Conservation (phyloP, 2,888 invertebrate species). For the Cinara cedri region DNA sequence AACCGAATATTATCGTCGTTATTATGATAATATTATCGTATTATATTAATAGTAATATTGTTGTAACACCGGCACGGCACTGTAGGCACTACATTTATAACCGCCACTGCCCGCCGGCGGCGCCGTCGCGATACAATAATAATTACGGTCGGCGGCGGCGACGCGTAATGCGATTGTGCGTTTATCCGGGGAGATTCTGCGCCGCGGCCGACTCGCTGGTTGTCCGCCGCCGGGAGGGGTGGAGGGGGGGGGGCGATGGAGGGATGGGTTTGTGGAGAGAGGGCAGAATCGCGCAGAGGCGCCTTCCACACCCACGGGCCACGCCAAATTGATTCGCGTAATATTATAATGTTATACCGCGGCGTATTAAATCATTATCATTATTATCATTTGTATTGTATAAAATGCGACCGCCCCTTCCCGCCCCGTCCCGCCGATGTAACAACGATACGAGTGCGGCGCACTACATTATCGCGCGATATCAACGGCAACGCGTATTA, state of each 20-base stretch:
- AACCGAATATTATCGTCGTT: constrained; percentile 39
- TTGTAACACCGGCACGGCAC: neutral
- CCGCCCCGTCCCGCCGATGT: neutral
- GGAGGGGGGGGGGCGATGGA: too few species aligned
- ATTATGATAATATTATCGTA: neutral
- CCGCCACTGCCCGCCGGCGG: neutral
- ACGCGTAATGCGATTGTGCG: constrained; percentile 45
- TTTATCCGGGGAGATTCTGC: neutral
- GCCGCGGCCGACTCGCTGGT: too few species aligned
- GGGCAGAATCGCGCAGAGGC: neutral
- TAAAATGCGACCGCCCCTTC: neutral
- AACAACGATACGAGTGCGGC: too few species aligned
- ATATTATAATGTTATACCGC: too few species aligned
- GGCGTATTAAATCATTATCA: neutral
- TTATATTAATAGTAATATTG: constrained; percentile 23
- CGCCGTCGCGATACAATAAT: constrained; percentile 6
- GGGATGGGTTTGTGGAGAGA: too few species aligned
- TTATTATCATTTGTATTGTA: too few species aligned
- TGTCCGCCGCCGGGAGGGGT: too few species aligned
- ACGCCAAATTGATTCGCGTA: neutral
- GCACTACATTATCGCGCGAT: too few species aligned
- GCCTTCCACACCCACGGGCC: neutral
- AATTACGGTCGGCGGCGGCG: constrained; percentile 18
- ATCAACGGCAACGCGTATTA: too few species aligned
- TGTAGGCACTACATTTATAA: neutral